A percentile compares a stretch with the other conserved stretches of the same genome.
phyloP scores from a whole-genome alignment of 2,113 vertebrate species.

The Origma solitaria region DNA sequence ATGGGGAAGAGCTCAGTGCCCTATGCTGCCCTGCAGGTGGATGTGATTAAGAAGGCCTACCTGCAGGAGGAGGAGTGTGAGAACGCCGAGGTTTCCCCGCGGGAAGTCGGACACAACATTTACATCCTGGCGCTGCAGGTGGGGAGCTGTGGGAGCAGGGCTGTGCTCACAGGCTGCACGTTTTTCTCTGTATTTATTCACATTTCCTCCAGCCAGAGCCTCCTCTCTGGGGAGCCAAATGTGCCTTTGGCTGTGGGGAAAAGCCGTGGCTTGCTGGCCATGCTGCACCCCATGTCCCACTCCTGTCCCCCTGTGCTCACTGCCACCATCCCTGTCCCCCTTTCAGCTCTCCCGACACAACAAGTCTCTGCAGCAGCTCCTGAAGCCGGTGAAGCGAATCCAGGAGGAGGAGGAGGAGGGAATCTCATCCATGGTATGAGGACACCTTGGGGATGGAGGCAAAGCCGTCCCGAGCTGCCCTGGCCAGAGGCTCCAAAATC shows the following conservation, averaged over 20 bases:
- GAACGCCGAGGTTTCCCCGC: constrained; percentile 84
- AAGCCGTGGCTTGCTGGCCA: not conserved
- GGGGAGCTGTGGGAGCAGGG: not conserved
- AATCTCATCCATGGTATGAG: constrained; percentile 92
- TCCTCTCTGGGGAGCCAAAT: not conserved
- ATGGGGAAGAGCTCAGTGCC: not conserved
- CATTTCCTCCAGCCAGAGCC: not conserved
- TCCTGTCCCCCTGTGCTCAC: not conserved
- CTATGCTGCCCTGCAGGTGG: constrained; percentile 74
- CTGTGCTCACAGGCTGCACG: not conserved
- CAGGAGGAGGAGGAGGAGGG: constrained; percentile 92
- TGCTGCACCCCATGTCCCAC: not conserved
- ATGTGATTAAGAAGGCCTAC: constrained; percentile 95
- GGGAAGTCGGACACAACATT: constrained; percentile 96
- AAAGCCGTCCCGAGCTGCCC: not conserved
- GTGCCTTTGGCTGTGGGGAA: not conserved
- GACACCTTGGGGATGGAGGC: fast-evolving
- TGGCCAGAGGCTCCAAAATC: not conserved
- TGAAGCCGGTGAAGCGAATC: constrained; percentile 83
- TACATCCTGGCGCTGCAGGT: constrained; percentile 97
- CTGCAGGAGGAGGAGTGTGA: constrained; percentile 89
- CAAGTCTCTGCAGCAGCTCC: constrained; percentile 84
- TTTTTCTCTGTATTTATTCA: not conserved
- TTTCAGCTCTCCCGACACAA: constrained; percentile 91
- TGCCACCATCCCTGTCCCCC: not conserved